These are phyloP conservation scores for Crenichthys baileyi DNA, from an alignment of 2,797 vertebrate species.

Conservation along the genomic window DNA sequence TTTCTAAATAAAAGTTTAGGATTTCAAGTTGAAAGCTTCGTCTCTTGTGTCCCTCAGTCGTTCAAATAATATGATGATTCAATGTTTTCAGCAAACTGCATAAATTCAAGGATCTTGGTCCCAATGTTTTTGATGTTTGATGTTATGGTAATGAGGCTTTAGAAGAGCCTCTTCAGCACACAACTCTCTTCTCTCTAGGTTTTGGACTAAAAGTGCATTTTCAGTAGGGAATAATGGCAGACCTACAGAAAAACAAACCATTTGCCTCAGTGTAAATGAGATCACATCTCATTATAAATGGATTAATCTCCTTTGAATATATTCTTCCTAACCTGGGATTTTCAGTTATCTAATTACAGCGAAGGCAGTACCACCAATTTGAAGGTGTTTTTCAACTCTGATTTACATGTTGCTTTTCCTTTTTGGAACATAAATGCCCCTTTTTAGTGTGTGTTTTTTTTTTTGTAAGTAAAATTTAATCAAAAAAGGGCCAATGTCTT, in stretches of 20 bases:
- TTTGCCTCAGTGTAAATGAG: slow-evolving; percentile 59
- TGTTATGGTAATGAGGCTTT: slow-evolving; percentile 69
- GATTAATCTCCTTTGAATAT: slow-evolving; percentile 61
- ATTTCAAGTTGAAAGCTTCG: slow-evolving; percentile 22
- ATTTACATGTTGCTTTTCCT: slow-evolving; percentile 24
- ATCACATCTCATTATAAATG: slow-evolving; percentile 64
- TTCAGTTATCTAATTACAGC: slow-evolving; percentile 44
- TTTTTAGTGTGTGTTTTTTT: neutral
- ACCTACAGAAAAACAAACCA: slow-evolving; percentile 48
- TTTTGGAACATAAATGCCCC: slow-evolving; percentile 9
- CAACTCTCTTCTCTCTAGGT: slow-evolving; percentile 18
- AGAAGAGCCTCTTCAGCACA: slow-evolving; percentile 43
- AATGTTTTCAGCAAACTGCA: slow-evolving; percentile 67
- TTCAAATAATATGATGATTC: slow-evolving; percentile 47
- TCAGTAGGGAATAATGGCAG: slow-evolving; percentile 59
- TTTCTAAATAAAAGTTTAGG: neutral
- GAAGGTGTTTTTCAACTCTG: slow-evolving; percentile 18
- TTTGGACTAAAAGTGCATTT: slow-evolving; percentile 66
- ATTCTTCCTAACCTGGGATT: slow-evolving; percentile 26
- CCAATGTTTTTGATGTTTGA: slow-evolving; percentile 52
- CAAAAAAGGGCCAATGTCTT: neutral
- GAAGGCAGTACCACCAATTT: slow-evolving; percentile 13
- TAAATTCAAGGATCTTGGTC: slow-evolving; percentile 38
- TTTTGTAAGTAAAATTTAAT: neutral
- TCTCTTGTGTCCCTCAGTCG: slow-evolving; percentile 35